Evolutionary conservation across 2,797 vertebrate species (phyloP).

Genomic region (Ptychobarbus kaznakovi): DNA sequence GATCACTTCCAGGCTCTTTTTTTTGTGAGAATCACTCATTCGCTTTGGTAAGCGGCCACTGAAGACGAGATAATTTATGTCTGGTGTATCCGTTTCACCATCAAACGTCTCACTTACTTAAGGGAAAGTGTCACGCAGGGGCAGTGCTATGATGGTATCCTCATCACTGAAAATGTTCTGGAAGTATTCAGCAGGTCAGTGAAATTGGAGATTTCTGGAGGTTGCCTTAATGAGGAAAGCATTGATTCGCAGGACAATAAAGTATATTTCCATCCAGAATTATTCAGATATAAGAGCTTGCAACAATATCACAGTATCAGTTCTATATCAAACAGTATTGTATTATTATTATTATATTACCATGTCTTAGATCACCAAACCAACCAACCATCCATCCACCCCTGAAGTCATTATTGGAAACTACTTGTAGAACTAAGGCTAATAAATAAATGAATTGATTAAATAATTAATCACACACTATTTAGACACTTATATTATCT

Average conservation of each 20-base stretch:
- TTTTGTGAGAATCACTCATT: slow-evolving; percentile 13
- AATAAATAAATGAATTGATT: not conserved
- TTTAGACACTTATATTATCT: not conserved
- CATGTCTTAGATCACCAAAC: not conserved
- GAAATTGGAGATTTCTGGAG: slow-evolving; percentile 44
- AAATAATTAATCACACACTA: too few relatives aligned
- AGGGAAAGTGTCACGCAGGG: slow-evolving; percentile 15
- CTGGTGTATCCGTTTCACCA: slow-evolving; percentile 19
- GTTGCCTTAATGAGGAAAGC: slow-evolving; percentile 24
- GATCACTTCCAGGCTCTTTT: slow-evolving; percentile 25
- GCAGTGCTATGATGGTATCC: slow-evolving; percentile 27
- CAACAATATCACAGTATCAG: not conserved
- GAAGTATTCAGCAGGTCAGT: slow-evolving; percentile 12
- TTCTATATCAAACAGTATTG: not conserved
- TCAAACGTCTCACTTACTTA: slow-evolving; percentile 21
- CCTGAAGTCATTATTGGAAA: not conserved
- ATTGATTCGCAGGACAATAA: not conserved
- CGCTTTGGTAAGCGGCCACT: slow-evolving; percentile 9
- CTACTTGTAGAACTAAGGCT: not conserved
- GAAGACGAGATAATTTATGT: slow-evolving; percentile 1
- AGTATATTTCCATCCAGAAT: slow-evolving; percentile 24
- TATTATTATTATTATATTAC: too few relatives aligned
- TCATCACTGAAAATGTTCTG: not conserved
- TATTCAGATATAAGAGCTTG: not conserved
- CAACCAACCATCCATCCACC: not conserved